Evolutionary conservation across 2,797 vertebrate species (phyloP), one percentile per base, ranked within the genome.

Genomic region (Acomys russatus): DNA sequence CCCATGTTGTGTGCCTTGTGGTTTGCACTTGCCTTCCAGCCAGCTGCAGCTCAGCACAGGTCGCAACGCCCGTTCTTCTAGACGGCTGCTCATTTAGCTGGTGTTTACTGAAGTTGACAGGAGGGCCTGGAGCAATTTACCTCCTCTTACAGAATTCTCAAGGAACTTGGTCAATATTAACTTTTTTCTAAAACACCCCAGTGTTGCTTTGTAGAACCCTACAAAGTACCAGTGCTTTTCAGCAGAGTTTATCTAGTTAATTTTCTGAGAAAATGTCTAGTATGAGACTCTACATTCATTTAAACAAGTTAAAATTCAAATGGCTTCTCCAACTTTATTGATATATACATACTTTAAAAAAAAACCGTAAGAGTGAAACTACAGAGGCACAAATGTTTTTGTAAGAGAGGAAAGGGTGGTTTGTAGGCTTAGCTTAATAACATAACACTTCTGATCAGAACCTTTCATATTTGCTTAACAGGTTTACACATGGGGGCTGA

Each of bases 121-220:
- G 68, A 23, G 12, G 22, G 6, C 73, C 15, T 66, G 23, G 63
- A 35, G 30, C 64, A 64, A 85, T 8, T 49, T 85, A 38, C 6
- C 20, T 88, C 38, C 17, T 82, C 68, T 38, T 11, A 11, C 1
- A 68, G 63, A 88, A 84, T 61, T 92, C 82, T 94, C 73, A 77
- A 77, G 66, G 61, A 64, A 76, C 90, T 71, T 59, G 38, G 54
- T 9, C 49, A 61, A 76, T 54, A 12, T 95, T 91, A 78, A 44
- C 88, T 4, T 64, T 95, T 92, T 64, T 15, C 25, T 51, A 1
- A 23, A 44, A 56, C n/a, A 54, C 18, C 9, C 35, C 49, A 20
- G 11, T 6, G 9, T 73, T 74, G n/a, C 74, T 82, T 54, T 15
- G 11, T 22, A 49, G 25, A 87, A 10, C n/a, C 49, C n/a, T 71